Percentiles rank a stretch among this genome's conserved stretches.
Evolutionary conservation across 2,888 invertebrate species (phyloP).

Genomic region (Cataglyphis albicans): DNA sequence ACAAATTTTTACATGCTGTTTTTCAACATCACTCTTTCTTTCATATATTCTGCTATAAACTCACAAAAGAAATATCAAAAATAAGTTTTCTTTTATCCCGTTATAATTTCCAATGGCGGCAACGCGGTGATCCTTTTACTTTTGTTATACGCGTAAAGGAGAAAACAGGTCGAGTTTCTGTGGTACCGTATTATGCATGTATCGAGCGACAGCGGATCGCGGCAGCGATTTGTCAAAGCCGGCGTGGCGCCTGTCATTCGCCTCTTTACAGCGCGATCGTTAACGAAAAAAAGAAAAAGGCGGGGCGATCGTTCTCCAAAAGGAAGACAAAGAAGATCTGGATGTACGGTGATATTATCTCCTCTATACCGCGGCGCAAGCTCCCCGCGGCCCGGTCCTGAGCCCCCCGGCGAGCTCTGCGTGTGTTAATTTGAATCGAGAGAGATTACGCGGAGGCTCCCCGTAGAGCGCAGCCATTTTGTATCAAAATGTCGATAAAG

Average conservation of each 20-base stretch:
- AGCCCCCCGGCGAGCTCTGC: conserved; percentile 82
- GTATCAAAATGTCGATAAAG: conserved; percentile 86
- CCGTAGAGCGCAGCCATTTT: conserved; percentile 86
- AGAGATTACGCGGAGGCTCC: conserved; percentile 88
- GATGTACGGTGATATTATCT: conserved; percentile 83
- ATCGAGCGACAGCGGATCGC: conserved; percentile 67
- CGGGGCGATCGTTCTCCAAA: conserved; percentile 63
- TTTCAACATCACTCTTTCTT: neutral
- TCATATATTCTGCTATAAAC: neutral
- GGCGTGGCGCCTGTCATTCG: conserved; percentile 77
- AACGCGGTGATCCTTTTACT: conserved; percentile 15
- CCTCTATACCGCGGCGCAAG: conserved; percentile 79
- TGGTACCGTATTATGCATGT: conserved; percentile 50
- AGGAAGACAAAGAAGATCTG: conserved; percentile 72
- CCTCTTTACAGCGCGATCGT: conserved; percentile 76
- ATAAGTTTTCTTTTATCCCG: neutral
- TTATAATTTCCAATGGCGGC: conserved; percentile 7
- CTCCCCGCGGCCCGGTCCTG: conserved; percentile 76
- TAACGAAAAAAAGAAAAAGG: conserved; percentile 67
- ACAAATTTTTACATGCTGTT: neutral
- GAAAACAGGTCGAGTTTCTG: conserved; percentile 60
- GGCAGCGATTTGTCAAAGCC: conserved; percentile 78
- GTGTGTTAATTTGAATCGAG: conserved; percentile 89
- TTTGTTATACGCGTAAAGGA: neutral
- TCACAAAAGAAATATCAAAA: neutral